phyloP scores from a whole-genome alignment of 2,113 vertebrate species.

The Sorex fumeus region DNA sequence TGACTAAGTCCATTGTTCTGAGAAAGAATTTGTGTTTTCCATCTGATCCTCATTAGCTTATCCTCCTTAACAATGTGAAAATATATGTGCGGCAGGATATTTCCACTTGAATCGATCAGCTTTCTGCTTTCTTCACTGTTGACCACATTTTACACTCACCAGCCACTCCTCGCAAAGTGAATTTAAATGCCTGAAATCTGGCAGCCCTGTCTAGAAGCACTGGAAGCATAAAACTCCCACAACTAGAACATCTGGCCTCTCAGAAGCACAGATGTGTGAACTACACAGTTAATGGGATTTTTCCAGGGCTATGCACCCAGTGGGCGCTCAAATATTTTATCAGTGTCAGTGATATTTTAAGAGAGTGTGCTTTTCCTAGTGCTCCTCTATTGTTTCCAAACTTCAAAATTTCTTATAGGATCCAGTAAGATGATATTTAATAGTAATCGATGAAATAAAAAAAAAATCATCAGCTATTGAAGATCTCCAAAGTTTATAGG shows the following conservation, averaged over 20 bases:
- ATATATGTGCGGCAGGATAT: not conserved
- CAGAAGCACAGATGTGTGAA: slow-evolving; percentile 77
- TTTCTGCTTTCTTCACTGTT: slow-evolving; percentile 58
- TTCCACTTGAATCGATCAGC: slow-evolving; percentile 32
- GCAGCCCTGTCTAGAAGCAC: slow-evolving; percentile 55
- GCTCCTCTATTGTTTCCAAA: slow-evolving; percentile 28
- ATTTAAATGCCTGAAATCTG: slow-evolving; percentile 76
- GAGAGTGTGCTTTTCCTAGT: slow-evolving; percentile 47
- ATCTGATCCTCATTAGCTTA: not conserved
- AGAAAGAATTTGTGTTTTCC: slow-evolving; percentile 6
- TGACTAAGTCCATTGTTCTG: not conserved
- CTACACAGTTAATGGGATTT: slow-evolving; percentile 51
- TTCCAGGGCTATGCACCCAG: slow-evolving; percentile 59
- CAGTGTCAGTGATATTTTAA: slow-evolving; percentile 47
- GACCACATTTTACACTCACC: slow-evolving; percentile 50
- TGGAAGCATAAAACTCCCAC: slow-evolving; percentile 77
- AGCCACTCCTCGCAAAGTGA: slow-evolving; percentile 44
- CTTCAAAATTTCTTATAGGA: slow-evolving; percentile 62
- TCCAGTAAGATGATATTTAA: slow-evolving; percentile 33
- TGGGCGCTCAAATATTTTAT: slow-evolving; percentile 74
- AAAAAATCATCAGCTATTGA: slow-evolving; percentile 56
- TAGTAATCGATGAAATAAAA: slow-evolving; percentile 37
- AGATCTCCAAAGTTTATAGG: slow-evolving; percentile 49
- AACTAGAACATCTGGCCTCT: slow-evolving; percentile 80
- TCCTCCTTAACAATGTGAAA: slow-evolving; percentile 16